A percentile compares a stretch with the other conserved stretches of the same genome.
Evolutionary conservation across 2,888 invertebrate genomes (phyloP).

Genomic region (Entomobrya proxima): DNA sequence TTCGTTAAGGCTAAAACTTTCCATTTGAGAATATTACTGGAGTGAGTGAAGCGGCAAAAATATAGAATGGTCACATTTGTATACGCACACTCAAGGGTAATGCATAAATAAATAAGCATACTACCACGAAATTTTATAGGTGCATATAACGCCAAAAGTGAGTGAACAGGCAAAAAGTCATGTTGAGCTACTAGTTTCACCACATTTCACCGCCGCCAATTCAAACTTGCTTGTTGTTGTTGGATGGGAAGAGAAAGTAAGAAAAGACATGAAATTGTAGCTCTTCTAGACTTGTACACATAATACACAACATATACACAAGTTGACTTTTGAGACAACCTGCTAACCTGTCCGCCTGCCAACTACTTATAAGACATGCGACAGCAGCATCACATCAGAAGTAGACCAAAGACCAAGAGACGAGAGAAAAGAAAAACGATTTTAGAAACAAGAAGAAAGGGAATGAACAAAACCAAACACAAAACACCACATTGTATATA

Average conservation of each 20-base stretch:
- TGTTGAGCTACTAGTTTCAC: background rate
- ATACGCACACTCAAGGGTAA: background rate
- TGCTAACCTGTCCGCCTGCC: conserved; percentile 53
- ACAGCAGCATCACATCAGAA: conserved; percentile 39
- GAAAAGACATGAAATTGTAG: conserved; percentile 8
- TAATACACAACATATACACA: conserved; percentile 13
- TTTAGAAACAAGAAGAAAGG: background rate
- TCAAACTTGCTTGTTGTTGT: background rate
- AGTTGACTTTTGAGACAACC: conserved; percentile 36
- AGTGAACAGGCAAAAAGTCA: background rate
- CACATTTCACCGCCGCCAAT: conserved; percentile 14
- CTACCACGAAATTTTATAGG: background rate
- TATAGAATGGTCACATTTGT: background rate
- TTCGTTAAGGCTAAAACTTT: background rate
- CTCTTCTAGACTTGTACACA: background rate
- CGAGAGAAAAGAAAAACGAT: conserved; percentile 40
- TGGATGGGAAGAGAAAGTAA: background rate
- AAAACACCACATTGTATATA: conserved; percentile 6
- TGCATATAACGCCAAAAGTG: background rate
- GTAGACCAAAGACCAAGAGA: background rate
- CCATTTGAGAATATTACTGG: background rate
- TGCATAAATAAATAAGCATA: conserved; percentile 13
- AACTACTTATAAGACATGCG: conserved; percentile 53
- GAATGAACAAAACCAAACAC: background rate
- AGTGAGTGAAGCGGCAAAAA: background rate